A percentile compares a stretch with the other conserved stretches of the same genome.
Evolutionary conservation across 1,140 invertebrate species (phyloP).

Genomic region (Hycleus phaleratus): DNA sequence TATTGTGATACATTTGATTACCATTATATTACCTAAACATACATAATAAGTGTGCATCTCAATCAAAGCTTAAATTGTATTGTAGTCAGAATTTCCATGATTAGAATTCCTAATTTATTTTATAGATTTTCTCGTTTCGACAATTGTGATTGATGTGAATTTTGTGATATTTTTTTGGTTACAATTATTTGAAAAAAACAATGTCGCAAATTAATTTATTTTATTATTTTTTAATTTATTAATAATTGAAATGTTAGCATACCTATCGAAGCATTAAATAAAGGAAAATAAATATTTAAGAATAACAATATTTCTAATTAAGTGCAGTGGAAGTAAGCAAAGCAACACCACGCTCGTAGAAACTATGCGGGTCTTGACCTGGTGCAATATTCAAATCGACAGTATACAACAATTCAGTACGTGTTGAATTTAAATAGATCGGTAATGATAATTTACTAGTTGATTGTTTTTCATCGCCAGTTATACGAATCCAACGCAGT

Average conservation of each 20-base stretch:
- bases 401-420: constrained; percentile 90
- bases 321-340: constrained; percentile 83
- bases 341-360: constrained; percentile 97
- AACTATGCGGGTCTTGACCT: constrained; percentile 80
- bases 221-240: constrained; percentile 4
- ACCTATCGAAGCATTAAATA: constrained; percentile 12
- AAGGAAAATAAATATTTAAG: not conserved
- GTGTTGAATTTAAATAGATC: constrained; percentile 94
- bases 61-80: too few relatives aligned
- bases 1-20: too few relatives aligned
- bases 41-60: too few relatives aligned
- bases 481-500: constrained; percentile 68
- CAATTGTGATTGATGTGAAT: too few relatives aligned
- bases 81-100: too few relatives aligned
- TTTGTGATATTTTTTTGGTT: too few relatives aligned
- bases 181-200: too few relatives aligned
- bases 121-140: too few relatives aligned
- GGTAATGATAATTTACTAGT: constrained; percentile 78
- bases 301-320: constrained; percentile 49
- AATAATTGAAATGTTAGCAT: not conserved
- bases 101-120: too few relatives aligned
- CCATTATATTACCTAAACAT: too few relatives aligned
- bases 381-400: constrained; percentile 86
- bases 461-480: constrained; percentile 47
- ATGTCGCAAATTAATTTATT: too few relatives aligned